These are phyloP conservation scores for Hesperia comma DNA, from an alignment of 2,888 invertebrate species.

Conservation along the genomic window DNA sequence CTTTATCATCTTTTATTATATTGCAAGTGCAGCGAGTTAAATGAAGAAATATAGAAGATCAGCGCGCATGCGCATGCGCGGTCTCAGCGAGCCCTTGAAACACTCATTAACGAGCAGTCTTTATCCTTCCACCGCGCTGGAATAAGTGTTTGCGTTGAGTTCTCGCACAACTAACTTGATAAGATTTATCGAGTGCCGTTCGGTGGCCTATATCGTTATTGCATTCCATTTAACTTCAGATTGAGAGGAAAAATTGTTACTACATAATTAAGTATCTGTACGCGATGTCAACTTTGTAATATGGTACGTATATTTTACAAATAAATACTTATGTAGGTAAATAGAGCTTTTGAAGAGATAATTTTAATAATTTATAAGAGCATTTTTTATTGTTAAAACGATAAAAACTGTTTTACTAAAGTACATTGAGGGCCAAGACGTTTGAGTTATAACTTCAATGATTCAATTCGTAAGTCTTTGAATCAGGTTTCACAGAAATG, in stretches of 20 bases:
- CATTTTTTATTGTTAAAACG: too few species aligned
- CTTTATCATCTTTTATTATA: constrained; percentile 21
- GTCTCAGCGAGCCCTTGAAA: constrained; percentile 6
- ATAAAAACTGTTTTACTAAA: too few species aligned
- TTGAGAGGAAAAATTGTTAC: neutral
- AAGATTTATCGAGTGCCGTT: constrained; percentile 3
- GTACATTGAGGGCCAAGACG: too few species aligned
- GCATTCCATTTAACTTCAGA: neutral
- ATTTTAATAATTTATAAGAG: too few species aligned
- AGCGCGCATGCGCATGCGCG: constrained; percentile 27
- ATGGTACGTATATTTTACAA: too few species aligned
- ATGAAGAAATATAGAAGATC: constrained; percentile 7
- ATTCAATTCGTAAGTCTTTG: too few species aligned
- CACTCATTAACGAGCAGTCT: constrained; percentile 33
- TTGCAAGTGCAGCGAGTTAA: constrained; percentile 26
- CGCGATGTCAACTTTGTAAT: too few species aligned
- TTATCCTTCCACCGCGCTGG: constrained; percentile 31
- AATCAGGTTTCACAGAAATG: too few species aligned
- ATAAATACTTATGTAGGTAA: too few species aligned
- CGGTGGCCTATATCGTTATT: neutral
- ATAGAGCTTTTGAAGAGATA: too few species aligned
- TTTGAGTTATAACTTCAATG: too few species aligned
- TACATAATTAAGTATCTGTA: neutral
- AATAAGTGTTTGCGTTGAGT: constrained; percentile 22
- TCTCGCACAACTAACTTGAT: constrained; percentile 18